Evolutionary conservation across 2,797 vertebrate genomes (phyloP), one percentile per base, ranked within the genome.

Genomic region (Chrysocyon brachyurus): DNA sequence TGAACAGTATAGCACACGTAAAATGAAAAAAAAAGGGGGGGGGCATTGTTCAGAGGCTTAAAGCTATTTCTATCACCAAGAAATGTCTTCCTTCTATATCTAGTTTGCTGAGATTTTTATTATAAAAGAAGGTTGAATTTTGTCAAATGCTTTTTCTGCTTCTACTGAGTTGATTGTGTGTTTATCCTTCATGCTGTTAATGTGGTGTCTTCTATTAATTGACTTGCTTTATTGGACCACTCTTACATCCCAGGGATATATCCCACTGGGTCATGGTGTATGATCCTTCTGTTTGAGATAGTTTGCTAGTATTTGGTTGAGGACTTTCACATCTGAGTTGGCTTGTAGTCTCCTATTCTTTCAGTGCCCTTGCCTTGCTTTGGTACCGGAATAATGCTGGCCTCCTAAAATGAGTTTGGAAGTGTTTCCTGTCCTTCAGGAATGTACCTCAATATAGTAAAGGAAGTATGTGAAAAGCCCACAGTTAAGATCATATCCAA

Each of bases 171-270:
- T 19, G 14, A 33, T 5, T 5, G 8, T 28, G 59, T n/a, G 49
- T 36, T 36, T 14, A 3, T 6, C n/a, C 73, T 31, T 33, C 24
- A 2, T 21, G 9, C 87, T 21, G 24, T 36, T 12, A 15, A 16
- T 1, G 16, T 10, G n/a, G 15, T 2, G 2, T 33, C 1, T 6
- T 15, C 3, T 16, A 11, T 24, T 15, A 4, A 46, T 11, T 46
- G 36, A 33, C 3, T 17, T 12, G 49, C 3, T 22, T 1, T 54
- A 21, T 52, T 15, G 49, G 5, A 33, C 49, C 14, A 3, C 24
- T 21, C 8, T 26, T 17, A 2, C 9, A 1, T 12, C 31, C 82
- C 17, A 3, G 28, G 82, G 17, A 14, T 31, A 0, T 21, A 14
- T 8, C 40, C 83, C 49, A 4, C 63, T 52, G 2, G 49, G 31